Base-by-base conservation (phyloP, 2,797 vertebrate genomes). In the Sebastiscus tertius region DNA sequence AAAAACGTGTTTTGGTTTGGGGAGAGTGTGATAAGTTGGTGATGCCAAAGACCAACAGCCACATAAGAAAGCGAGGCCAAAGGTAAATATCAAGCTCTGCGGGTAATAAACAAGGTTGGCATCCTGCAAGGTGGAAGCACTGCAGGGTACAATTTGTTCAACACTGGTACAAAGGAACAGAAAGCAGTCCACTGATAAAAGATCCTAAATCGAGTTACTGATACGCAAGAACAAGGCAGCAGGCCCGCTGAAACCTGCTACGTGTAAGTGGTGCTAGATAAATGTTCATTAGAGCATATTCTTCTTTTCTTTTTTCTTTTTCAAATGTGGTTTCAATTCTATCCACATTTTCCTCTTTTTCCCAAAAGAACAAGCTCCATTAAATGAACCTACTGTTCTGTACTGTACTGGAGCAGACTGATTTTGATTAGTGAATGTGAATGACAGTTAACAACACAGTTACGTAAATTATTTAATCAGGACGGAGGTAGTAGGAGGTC, bases 401-500 rank as follows among this genome's bases (percentile, higher is more conserved):
- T 56, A 66, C 6, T 14, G 27, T 56, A 66, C 6, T 14, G 27
- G 22, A 80, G 49, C n/a, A 79, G 14, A 34, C 10, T 68, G 33
- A 22, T 0, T 6, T 73, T 55, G 55, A 74, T 54, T 33, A 64
- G 42, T 54, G 18, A 77, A 9, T 52, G 8, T 69, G 52, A 71
- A 77, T 54, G 59, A 49, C 20, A 73, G 49, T 54, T 66, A 78
- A 73, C 71, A 68, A 75, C 3, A 16, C 65, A 72, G 22, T 82
- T 71, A 81, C 29, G 63, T 46, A 24, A 74, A 82, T 68, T 3
- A 69, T 72, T 67, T 82, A 80, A 88, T 87, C 74, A 81, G 72
- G 49, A 12, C 4, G 16, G 14, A 33, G 33, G 13, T 11, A 22
- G 72, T 1, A 26, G 76, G 77, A 64, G 61, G 69, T 83, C 52